A percentile compares a stretch with the other conserved stretches of the same genome.
phyloP scores from a whole-genome alignment of 2,888 invertebrate genomes.

The Yponomeuta malinellus region DNA sequence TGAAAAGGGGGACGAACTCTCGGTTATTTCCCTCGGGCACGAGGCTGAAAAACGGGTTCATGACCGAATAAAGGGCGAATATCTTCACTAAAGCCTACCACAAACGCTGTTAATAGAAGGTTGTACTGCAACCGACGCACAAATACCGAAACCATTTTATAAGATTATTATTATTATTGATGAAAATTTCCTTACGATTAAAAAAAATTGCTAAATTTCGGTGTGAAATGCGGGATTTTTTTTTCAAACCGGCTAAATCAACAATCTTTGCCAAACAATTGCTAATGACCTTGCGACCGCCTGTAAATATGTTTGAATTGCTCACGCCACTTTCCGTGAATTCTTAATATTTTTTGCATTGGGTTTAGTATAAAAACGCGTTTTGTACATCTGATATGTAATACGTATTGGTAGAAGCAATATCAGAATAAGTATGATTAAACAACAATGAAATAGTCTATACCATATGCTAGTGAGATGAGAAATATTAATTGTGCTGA shows the following conservation, averaged over 20 bases:
- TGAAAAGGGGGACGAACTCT: conserved; percentile 39
- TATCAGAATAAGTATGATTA: too few relatives aligned
- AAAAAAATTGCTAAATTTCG: too few relatives aligned
- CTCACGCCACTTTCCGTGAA: conserved; percentile 7
- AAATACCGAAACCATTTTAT: background rate
- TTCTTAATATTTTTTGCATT: conserved; percentile 3
- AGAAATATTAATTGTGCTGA: background rate
- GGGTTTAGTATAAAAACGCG: background rate
- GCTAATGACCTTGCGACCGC: conserved; percentile 8
- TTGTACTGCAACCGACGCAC: background rate
- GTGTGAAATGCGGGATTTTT: background rate
- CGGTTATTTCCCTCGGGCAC: conserved; percentile 49
- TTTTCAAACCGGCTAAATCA: background rate
- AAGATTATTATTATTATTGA: background rate
- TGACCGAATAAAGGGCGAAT: conserved; percentile 17
- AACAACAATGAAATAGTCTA: background rate
- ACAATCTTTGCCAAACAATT: conserved; percentile 11
- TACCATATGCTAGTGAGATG: background rate
- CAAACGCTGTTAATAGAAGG: conserved; percentile 1
- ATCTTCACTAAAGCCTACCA: background rate
- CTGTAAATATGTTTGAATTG: conserved; percentile 6
- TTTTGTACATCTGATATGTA: background rate
- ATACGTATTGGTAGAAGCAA: too few relatives aligned
- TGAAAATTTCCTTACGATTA: background rate
- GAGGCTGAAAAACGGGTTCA: conserved; percentile 15